Evolutionary conservation across 2,888 invertebrate genomes (phyloP), one percentile per base, ranked within the genome.

Genomic region (Oegoconia quadripuncta): DNA sequence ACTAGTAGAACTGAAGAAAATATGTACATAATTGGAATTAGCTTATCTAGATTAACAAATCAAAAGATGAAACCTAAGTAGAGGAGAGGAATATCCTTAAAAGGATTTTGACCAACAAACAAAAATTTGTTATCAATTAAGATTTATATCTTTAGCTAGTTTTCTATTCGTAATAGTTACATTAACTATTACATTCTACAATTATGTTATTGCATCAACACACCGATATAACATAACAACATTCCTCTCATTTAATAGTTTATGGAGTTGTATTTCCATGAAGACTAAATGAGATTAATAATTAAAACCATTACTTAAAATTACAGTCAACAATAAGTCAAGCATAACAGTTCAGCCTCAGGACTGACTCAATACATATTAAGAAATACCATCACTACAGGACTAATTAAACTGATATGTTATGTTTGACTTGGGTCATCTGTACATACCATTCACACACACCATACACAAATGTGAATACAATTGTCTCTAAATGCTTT

Each of bases 281-380:
- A 32, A 37, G 11, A 27, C 12, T 23, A 36, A 20, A 29, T 30
- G 14, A 30, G 23, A n/a, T 5, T 27, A 13, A 27, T 27, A 3
- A 22, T 28, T 37, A 31, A 37, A 25, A 37, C 29, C 8, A 25
- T 26, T 31, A 31, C 25, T 30, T 22, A 29, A 3, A 30, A 22
- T 37, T 27, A 13, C 27, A 27, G 14, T 27, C 27, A 13, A 13
- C 13, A 12, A 3, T 13, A n/a, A n/a, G n/a, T n/a, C n/a, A n/a
- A n/a, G n/a, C n/a, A n/a, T n/a, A n/a, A n/a, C n/a, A n/a, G n/a
- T n/a, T n/a, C n/a, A n/a, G n/a, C n/a, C n/a, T n/a, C n/a, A n/a
- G n/a, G n/a, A n/a, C n/a, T n/a, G n/a, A n/a, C n/a, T n/a, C n/a
- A n/a, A n/a, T n/a, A n/a, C n/a, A n/a, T n/a, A n/a, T n/a, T n/a